Conservation (phyloP, 2,888 invertebrate genomes). For the Mesorhabditis belari region DNA sequence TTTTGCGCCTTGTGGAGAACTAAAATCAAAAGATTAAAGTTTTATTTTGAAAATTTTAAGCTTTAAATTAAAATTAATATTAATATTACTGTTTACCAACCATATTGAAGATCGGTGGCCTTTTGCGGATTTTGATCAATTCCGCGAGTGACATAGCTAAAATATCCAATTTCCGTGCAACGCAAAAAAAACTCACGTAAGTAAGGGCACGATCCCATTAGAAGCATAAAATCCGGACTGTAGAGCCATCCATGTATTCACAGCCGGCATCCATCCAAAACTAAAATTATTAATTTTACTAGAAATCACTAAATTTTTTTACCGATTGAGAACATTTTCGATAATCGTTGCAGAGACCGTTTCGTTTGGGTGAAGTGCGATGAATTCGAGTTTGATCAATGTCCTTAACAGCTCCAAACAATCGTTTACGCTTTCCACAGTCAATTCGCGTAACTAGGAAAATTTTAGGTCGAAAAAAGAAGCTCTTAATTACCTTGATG, state of each 20-base stretch:
- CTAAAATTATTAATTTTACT: slow-evolving; percentile 10
- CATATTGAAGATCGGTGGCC: slow-evolving; percentile 21
- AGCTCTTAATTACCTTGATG: slow-evolving; percentile 12
- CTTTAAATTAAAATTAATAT: not conserved
- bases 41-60: not conserved
- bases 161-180: too few species aligned
- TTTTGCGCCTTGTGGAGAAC: slow-evolving; percentile 35
- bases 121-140: slow-evolving; percentile 8
- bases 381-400: slow-evolving; percentile 31
- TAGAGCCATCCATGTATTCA: slow-evolving; percentile 39
- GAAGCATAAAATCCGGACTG: slow-evolving; percentile 29
- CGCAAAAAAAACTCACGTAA: slow-evolving; percentile 11
- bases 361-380: slow-evolving; percentile 32
- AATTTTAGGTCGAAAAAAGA: not conserved
- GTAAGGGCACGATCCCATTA: slow-evolving; percentile 35
- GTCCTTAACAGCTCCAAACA: slow-evolving; percentile 32
- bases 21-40: slow-evolving; percentile 8
- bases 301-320: not conserved
- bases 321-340: slow-evolving; percentile 22
- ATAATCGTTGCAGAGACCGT: slow-evolving; percentile 29
- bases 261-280: slow-evolving; percentile 34
- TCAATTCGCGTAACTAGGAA: slow-evolving; percentile 6
- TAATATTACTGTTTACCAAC: slow-evolving; percentile 3
- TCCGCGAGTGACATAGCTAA: slow-evolving; percentile 4
- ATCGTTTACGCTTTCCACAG: slow-evolving; percentile 17